phyloP scores from a whole-genome alignment of 2,113 vertebrate genomes.

The Amphiprion percula region DNA sequence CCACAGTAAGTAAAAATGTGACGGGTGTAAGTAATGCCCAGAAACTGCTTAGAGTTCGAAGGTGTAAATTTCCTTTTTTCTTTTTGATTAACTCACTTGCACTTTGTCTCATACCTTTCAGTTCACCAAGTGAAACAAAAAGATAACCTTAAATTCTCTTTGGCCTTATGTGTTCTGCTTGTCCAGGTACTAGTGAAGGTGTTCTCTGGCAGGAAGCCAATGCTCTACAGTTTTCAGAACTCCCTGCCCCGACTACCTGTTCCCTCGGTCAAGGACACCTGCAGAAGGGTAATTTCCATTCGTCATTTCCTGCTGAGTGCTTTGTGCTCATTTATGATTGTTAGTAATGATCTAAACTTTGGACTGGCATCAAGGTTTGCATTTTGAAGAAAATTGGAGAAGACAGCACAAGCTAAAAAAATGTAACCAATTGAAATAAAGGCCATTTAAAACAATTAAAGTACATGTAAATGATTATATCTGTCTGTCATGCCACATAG shows the following conservation, averaged over 20 bases:
- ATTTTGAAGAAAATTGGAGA: neutral
- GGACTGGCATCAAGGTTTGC: neutral
- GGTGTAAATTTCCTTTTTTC: neutral
- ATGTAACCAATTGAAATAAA: no score
- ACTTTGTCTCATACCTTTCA: slow-evolving; percentile 3
- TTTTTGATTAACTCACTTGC: neutral
- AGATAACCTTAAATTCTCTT: neutral
- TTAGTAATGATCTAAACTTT: neutral
- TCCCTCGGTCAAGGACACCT: slow-evolving; percentile 90
- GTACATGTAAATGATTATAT: no score
- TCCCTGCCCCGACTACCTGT: slow-evolving; percentile 93
- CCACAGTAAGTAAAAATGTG: no score
- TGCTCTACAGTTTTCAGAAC: slow-evolving; percentile 98
- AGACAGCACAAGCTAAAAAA: no score
- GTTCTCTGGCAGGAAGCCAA: slow-evolving; percentile 95
- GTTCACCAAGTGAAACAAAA: neutral
- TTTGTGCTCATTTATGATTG: no score
- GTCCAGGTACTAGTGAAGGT: slow-evolving; percentile 91
- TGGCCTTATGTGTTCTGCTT: slow-evolving; percentile 31
- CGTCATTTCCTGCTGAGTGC: neutral
- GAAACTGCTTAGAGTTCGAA: no score
- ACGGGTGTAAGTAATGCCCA: no score
- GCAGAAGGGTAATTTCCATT: slow-evolving; percentile 85
- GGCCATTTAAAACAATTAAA: no score
- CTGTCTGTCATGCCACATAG: no score